phyloP scores from a whole-genome alignment of 1,140 invertebrate species.

The Homarus americanus region DNA sequence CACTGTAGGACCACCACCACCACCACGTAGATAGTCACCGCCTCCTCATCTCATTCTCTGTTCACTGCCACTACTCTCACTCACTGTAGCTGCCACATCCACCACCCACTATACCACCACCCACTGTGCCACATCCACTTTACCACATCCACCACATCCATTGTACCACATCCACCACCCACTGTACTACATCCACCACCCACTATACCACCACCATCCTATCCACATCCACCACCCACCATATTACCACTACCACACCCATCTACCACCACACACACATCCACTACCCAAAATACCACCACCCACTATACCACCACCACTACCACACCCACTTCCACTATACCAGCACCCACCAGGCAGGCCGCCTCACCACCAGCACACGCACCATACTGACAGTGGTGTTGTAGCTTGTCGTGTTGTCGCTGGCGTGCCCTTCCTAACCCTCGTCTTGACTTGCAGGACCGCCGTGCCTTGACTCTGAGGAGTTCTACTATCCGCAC shows the following conservation, averaged over 20 bases:
- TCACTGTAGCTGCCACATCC: no score
- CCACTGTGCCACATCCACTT: no score
- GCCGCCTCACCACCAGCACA: conserved; percentile 31
- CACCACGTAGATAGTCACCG: no score
- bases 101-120: no score
- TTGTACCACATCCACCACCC: background rate
- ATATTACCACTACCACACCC: conserved; percentile 23
- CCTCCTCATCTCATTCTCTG: no score
- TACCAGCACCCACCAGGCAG: conserved; percentile 8
- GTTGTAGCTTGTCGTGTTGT: conserved; percentile 16
- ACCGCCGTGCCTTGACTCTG: conserved; percentile 74
- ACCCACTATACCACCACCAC: background rate
- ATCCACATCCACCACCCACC: conserved; percentile 2
- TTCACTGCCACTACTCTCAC: no score
- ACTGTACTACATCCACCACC: conserved; percentile 23
- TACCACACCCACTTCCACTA: background rate
- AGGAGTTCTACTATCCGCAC: conserved; percentile 75
- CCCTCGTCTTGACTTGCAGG: conserved; percentile 73
- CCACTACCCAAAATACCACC: background rate
- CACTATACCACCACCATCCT: conserved; percentile 46
- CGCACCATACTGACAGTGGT: conserved; percentile 59
- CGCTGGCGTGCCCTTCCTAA: conserved; percentile 39
- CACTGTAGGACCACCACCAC: no score
- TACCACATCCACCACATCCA: no score
- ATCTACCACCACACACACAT: conserved; percentile 5